phyloP scores from a whole-genome alignment of 2,113 vertebrate species.

The Eidolon helvum region DNA sequence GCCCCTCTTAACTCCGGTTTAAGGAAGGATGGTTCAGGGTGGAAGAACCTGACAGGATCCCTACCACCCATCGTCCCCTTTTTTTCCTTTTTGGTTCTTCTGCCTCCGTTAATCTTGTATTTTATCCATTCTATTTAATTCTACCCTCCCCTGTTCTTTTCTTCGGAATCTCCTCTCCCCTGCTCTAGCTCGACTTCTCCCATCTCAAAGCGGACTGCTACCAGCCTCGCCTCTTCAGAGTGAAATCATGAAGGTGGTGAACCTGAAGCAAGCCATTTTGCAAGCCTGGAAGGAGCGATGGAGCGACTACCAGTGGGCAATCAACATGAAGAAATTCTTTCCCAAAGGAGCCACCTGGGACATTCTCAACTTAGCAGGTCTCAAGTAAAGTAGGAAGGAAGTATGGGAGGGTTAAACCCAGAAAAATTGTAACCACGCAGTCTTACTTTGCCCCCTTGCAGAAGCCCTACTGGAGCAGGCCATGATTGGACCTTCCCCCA shows the following conservation, averaged over 20 bases:
- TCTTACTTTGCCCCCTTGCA: constrained; percentile 75
- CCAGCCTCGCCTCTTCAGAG: not conserved
- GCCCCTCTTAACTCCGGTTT: not conserved
- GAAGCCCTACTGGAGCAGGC: constrained; percentile 98
- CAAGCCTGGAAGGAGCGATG: constrained; percentile 98
- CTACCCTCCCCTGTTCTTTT: not conserved
- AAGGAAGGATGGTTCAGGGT: not conserved
- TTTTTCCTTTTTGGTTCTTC: not conserved
- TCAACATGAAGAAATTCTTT: constrained; percentile 98
- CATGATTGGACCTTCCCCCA: constrained; percentile 97
- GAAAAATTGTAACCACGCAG: not conserved
- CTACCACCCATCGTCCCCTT: rapidly evolving
- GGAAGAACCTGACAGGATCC: not conserved
- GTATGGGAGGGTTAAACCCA: not conserved
- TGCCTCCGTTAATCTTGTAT: not conserved
- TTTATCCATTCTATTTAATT: not conserved
- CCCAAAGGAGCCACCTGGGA: constrained; percentile 97
- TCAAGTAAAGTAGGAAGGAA: not conserved
- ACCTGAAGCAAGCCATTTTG: constrained; percentile 96
- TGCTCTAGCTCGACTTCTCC: not conserved
- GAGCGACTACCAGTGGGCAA: constrained; percentile 97
- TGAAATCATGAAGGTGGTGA: constrained; percentile 94
- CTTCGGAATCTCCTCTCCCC: not conserved
- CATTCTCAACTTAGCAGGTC: constrained; percentile 96
- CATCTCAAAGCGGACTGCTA: not conserved